A percentile compares a stretch with the other conserved stretches of the same genome.
phyloP scores from a whole-genome alignment of 2,888 invertebrate genomes.

The Leptinotarsa haldemani region DNA sequence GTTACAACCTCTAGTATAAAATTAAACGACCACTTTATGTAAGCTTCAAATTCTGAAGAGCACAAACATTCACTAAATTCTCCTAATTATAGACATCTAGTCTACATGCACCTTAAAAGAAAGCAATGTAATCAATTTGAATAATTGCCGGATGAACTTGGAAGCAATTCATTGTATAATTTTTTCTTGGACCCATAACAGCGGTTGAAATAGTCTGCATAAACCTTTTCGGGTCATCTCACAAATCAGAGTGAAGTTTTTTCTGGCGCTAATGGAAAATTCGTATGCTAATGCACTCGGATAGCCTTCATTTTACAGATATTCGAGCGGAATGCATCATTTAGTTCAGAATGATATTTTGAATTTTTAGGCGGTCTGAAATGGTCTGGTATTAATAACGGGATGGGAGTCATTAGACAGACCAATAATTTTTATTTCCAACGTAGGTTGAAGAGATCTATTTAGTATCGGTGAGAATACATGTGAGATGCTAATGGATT shows the following conservation, averaged over 20 bases:
- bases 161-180: neutral
- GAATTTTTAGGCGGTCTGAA: neutral
- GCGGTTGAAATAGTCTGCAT: conserved; percentile 24
- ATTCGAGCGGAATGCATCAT: neutral
- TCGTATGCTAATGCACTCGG: conserved; percentile 49
- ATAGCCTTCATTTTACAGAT: neutral
- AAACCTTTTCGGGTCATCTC: conserved; percentile 43
- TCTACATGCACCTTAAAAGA: too few relatives aligned
- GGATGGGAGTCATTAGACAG: neutral
- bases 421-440: neutral
- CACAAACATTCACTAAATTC: too few relatives aligned
- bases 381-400: neutral
- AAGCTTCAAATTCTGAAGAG: too few relatives aligned
- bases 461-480: too few relatives aligned
- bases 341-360: neutral
- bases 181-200: neutral
- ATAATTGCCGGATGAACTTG: too few relatives aligned
- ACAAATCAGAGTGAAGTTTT: conserved; percentile 48
- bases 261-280: conserved; percentile 50
- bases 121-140: too few relatives aligned
- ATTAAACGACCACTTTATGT: too few relatives aligned
- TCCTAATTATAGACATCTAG: too few relatives aligned
- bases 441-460: too few relatives aligned
- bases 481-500: too few relatives aligned
- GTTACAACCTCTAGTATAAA: too few relatives aligned